Evolutionary conservation across 2,888 invertebrate genomes (phyloP).

Genomic region (Oscheius sp.): DNA sequence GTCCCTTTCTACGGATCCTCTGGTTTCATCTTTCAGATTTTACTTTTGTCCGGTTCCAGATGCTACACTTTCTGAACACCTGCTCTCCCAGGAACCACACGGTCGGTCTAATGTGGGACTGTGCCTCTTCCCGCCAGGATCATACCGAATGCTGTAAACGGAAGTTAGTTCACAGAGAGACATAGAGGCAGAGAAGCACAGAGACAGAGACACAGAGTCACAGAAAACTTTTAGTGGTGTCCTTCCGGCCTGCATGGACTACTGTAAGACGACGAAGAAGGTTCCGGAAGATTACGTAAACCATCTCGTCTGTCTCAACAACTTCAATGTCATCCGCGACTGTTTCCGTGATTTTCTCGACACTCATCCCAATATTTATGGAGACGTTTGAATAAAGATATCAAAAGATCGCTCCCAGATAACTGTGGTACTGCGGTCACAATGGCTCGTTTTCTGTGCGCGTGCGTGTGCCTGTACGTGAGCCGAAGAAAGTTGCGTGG

Average conservation of each 20-base stretch:
- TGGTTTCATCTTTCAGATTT: neutral
- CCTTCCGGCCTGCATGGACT: slow-evolving; percentile 61
- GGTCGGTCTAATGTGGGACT: slow-evolving; percentile 69
- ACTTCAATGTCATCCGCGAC: slow-evolving; percentile 66
- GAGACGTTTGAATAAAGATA: slow-evolving; percentile 45
- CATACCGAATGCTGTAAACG: slow-evolving; percentile 69
- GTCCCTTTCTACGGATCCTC: too few species aligned
- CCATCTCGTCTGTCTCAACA: slow-evolving; percentile 67
- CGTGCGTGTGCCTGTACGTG: slow-evolving; percentile 11
- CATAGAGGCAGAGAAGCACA: too few species aligned
- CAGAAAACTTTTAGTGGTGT: slow-evolving; percentile 53
- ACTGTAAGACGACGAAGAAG: slow-evolving; percentile 62
- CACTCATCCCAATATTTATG: slow-evolving; percentile 67
- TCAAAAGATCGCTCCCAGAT: too few species aligned
- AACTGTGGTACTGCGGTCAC: too few species aligned
- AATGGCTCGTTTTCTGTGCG: too few species aligned
- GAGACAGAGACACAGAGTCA: neutral
- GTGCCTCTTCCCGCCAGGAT: slow-evolving; percentile 66
- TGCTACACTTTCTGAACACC: slow-evolving; percentile 63
- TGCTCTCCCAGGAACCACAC: slow-evolving; percentile 66
- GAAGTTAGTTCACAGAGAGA: slow-evolving; percentile 48
- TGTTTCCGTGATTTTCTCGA: slow-evolving; percentile 68
- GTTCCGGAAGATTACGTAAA: slow-evolving; percentile 66
- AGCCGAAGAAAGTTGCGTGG: slow-evolving; percentile 25
- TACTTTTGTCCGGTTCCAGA: slow-evolving; percentile 41